These are phyloP conservation scores for Gari tellinella DNA, from an alignment of 2,888 invertebrate species.

Conservation along the genomic window DNA sequence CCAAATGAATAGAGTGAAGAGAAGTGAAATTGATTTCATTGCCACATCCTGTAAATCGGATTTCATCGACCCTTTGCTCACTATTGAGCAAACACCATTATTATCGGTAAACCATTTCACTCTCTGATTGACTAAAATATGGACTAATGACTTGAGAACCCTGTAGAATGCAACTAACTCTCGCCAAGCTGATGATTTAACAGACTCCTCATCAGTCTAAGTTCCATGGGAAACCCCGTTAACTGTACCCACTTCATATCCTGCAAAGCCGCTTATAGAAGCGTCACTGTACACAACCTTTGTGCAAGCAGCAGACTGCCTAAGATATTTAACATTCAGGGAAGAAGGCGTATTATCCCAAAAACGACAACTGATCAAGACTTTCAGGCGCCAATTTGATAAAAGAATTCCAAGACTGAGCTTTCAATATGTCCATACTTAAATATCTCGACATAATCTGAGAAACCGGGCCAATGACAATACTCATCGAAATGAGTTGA, in stretches of 20 bases:
- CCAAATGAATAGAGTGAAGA: too few relatives aligned
- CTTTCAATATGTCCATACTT: constrained; percentile 21
- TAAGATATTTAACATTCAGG: not conserved
- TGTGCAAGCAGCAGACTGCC: not conserved
- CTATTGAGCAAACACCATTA: too few relatives aligned
- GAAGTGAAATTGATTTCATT: too few relatives aligned
- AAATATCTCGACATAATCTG: constrained; percentile 23
- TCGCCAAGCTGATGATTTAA: too few relatives aligned
- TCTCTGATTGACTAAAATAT: too few relatives aligned
- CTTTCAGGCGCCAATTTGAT: constrained; percentile 6
- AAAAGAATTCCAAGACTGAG: constrained; percentile 22
- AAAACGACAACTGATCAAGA: constrained; percentile 3
- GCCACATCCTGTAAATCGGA: too few relatives aligned
- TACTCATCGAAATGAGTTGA: constrained; percentile 27
- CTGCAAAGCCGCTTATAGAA: constrained; percentile 11
- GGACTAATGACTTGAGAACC: too few relatives aligned
- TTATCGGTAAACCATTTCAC: too few relatives aligned
- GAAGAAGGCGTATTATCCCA: not conserved
- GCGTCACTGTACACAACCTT: constrained; percentile 22
- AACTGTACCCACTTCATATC: constrained; percentile 16
- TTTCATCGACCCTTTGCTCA: too few relatives aligned
- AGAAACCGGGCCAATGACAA: constrained; percentile 19
- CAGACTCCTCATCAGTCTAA: too few relatives aligned
- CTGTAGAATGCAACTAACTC: too few relatives aligned
- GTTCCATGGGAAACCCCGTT: constrained; percentile 10